phyloP scores from a whole-genome alignment of 2,888 invertebrate genomes.

The Oscheius sp. region DNA sequence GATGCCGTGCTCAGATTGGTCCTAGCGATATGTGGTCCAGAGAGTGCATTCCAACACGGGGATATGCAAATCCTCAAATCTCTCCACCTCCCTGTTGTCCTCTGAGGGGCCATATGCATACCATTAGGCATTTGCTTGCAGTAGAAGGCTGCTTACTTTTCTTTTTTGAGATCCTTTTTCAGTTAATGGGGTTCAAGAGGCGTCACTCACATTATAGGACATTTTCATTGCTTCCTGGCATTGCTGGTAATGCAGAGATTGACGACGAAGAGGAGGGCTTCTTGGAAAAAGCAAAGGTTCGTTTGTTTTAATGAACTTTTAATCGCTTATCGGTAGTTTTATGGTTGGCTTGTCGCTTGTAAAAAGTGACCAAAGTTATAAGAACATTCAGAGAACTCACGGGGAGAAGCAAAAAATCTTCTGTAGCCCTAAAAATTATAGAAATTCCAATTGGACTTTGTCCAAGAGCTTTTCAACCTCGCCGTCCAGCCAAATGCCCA shows the following conservation, averaged over 20 bases:
- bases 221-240: constrained; percentile 21
- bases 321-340: too few relatives aligned
- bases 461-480: too few relatives aligned
- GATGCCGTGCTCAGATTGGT: neutral
- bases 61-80: constrained; percentile 1
- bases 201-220: constrained; percentile 22
- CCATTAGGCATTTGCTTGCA: neutral
- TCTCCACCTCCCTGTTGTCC: neutral
- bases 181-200: constrained; percentile 17
- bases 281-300: constrained; percentile 21
- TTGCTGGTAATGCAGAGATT: neutral
- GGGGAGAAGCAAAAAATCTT: too few relatives aligned
- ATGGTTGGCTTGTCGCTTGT: too few relatives aligned
- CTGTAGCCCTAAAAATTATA: too few relatives aligned
- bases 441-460: too few relatives aligned
- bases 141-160: neutral
- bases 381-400: too few relatives aligned
- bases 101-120: neutral
- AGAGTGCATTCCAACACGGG: neutral
- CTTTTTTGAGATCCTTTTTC: neutral
- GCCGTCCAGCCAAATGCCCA: neutral
- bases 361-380: too few relatives aligned
- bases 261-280: constrained; percentile 16
- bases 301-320: too few relatives aligned
- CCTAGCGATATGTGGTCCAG: constrained; percentile 2